Percentiles rank a stretch among this genome's conserved stretches.
phyloP scores from a whole-genome alignment of 1,140 invertebrate genomes.

The Bathynomus jamesi region DNA sequence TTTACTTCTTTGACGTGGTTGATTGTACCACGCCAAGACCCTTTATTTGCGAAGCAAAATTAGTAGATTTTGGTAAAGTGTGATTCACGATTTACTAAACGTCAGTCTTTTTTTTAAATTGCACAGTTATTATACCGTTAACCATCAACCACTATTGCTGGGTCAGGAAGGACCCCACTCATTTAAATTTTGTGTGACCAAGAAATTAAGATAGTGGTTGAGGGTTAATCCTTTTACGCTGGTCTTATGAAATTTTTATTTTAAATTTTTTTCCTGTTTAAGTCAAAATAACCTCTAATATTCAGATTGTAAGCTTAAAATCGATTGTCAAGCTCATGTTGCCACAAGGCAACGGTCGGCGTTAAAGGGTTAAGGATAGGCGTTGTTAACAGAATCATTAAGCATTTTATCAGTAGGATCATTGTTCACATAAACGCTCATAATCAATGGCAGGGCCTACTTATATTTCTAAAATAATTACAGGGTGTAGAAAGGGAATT shows the following conservation, averaged over 20 bases:
- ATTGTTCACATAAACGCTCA: background rate
- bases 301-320: too few relatives aligned
- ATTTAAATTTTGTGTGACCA: too few relatives aligned
- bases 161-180: too few relatives aligned
- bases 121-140: background rate
- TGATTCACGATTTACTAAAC: background rate
- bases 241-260: background rate
- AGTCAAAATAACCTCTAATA: too few relatives aligned
- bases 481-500: conserved; percentile 21
- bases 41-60: conserved; percentile 13
- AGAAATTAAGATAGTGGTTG: too few relatives aligned
- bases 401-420: background rate
- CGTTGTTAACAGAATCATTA: background rate
- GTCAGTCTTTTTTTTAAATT: background rate
- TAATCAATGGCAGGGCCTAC: background rate
- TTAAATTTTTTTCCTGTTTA: too few relatives aligned
- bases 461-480: background rate
- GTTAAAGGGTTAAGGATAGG: background rate
- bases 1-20: conserved; percentile 15
- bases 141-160: background rate
- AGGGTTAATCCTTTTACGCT: background rate
- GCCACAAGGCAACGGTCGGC: too few relatives aligned
- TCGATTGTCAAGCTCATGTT: too few relatives aligned
- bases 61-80: conserved; percentile 21
- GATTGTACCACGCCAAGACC: conserved; percentile 8